Base-by-base conservation (phyloP, 92 coral and sea anemone genomes). In the Epizoanthus stellaris region DNA sequence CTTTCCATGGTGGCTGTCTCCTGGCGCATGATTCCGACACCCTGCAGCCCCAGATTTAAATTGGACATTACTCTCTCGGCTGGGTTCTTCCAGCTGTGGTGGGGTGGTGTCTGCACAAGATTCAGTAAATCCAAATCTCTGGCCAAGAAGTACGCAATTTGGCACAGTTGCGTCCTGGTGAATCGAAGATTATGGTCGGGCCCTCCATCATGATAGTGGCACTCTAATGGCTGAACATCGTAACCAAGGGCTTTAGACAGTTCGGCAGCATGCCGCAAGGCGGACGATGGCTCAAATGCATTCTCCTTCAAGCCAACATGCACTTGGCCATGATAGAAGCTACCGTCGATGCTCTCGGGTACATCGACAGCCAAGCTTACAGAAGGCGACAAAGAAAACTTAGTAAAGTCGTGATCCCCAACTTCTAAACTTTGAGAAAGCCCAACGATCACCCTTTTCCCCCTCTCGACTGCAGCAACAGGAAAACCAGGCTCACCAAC, bases 401-500 rank as follows among this genome's bases (percentile, higher is more conserved):
- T 91, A 39, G 87, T 90, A 60, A 91, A 87, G 80, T 91, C 94
- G 80, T 91, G 94, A 72, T 91, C 94, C 14, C 91, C 87, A 84
- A 87, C 87, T 63, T 75, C 80, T 81, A 91, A 73, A 52, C 76
- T 79, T 66, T 82, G 86, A 72, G 88, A 83, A 42, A 85, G 80
- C 38, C 91, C 89, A 8, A 91, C 94, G 38, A 87, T 53, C 21
- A 87, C 89, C 38, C 80, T 76, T 65, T 87, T 91, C 59, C 91
- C 89, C 64, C 89, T 68, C 91, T 91, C 87, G 16, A 85, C 91
- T 57, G 94, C 91, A 53, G 91, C 91, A 57, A 91, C 83, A 13
- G 91, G 94, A 68, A 81, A 87, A 5, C 82, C 82, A 34, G 94
- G 91, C 67, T 90, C 90, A 1, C 93, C 93, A n/a, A 86, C 87